phyloP scores from a whole-genome alignment of 2,888 invertebrate genomes.

The Trachelus iudaicus region DNA sequence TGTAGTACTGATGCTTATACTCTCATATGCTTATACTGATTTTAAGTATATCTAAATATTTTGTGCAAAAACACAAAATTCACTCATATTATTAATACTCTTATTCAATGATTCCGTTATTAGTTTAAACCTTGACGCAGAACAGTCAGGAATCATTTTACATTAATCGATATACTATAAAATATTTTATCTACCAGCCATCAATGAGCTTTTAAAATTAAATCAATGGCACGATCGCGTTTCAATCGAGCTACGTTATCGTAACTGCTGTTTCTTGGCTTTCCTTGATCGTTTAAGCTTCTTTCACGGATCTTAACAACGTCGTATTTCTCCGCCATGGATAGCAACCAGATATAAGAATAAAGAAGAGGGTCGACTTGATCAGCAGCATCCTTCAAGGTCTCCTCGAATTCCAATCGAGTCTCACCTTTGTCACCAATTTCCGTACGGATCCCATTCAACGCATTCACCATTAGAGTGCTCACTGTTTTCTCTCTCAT shows the following conservation, averaged over 20 bases:
- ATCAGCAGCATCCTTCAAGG: constrained; percentile 40
- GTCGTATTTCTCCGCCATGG: constrained; percentile 37
- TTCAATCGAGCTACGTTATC: background rate
- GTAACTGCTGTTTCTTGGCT: background rate
- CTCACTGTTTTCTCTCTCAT: constrained; percentile 33
- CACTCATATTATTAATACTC: background rate
- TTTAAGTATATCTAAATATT: background rate
- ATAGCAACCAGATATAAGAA: constrained; percentile 37
- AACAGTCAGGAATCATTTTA: background rate
- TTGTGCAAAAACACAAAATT: background rate
- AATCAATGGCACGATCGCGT: background rate
- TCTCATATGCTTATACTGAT: background rate
- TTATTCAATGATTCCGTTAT: background rate
- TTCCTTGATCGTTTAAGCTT: constrained; percentile 8
- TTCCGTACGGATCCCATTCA: constrained; percentile 39
- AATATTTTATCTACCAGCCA: background rate
- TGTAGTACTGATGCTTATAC: background rate
- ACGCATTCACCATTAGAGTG: constrained; percentile 30
- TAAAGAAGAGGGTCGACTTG: constrained; percentile 41
- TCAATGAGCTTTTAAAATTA: background rate
- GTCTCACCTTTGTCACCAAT: constrained; percentile 29
- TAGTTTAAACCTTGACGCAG: background rate
- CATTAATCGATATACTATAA: background rate
- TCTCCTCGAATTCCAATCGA: constrained; percentile 40
- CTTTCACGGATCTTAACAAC: constrained; percentile 32